Evolutionary conservation across 2,113 vertebrate genomes (phyloP), one percentile per base, ranked within the genome.

Genomic region (Solea senegalensis): DNA sequence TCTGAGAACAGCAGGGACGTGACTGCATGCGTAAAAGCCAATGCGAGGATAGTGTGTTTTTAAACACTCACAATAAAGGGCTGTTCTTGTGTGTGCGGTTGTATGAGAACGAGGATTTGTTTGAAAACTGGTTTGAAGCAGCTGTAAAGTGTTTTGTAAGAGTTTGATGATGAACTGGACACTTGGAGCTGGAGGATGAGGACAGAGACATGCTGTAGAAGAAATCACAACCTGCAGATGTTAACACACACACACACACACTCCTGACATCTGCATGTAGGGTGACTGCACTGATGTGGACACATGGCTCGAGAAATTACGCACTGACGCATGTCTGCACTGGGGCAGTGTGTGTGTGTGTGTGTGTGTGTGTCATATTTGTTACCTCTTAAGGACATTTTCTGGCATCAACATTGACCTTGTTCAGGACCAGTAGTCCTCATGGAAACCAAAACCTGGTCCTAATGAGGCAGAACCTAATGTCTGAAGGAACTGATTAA

Each of bases 11-110:
- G 34, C 13, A 62, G 45, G 39, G 46, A 65, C 4, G 43, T 34
- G 34, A 34, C 5, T 34, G 64, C 50, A 14, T 76, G 70, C 49
- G 67, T 78, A 55, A 72, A 74, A 21, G 21, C 21, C 21, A 21
- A 85, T 68, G 76, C 5, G 34, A 34, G 3, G 34, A 34, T 34
- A 34, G 34, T 34, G 34, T 34, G 5, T 34, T 34, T 34, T 34
- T 34, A 34, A 34, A 21, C 21, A 21, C 21, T 21, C 34, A 3
- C 1, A 34, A 2, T 1, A 34, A 34, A 34, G 5, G 34, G 5
- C 34, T 34, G 34, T 34, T 34, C 5, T 34, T 6, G 34, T 6
- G 34, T 6, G 15, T 0, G 9, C 1, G 13, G 21, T 58, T 65
- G 13, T 43, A 50, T 52, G 0, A 34, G 4, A 34, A 3, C 1